Conservation (phyloP, 2,888 invertebrate genomes). For the Chymomyza caudatula region DNA sequence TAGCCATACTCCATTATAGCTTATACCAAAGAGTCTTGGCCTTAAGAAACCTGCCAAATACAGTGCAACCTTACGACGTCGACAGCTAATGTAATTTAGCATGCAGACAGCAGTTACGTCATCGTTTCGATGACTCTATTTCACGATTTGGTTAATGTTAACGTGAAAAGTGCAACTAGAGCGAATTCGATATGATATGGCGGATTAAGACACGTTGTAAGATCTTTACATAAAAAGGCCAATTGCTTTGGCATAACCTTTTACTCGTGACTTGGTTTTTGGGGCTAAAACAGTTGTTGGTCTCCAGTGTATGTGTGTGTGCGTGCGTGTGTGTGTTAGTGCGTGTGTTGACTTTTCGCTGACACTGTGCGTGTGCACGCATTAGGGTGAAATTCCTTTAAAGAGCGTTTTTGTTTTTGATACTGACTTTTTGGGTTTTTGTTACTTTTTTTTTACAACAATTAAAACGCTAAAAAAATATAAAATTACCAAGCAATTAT, state of each 20-base stretch:
- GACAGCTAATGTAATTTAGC: neutral
- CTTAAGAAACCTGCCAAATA: neutral
- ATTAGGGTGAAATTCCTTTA: constrained; percentile 27
- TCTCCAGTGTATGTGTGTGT: neutral
- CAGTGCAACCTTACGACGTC: neutral
- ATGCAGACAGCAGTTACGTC: neutral
- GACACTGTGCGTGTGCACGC: constrained; percentile 25
- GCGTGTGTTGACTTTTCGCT: constrained; percentile 19
- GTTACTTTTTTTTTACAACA: neutral
- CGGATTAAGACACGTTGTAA: neutral
- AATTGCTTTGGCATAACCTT: neutral
- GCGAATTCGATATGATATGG: neutral
- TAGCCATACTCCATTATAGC: too few relatives aligned
- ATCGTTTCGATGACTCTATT: neutral
- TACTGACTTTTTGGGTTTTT: neutral
- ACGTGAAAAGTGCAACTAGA: neutral
- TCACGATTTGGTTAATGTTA: neutral
- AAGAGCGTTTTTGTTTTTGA: constrained; percentile 1
- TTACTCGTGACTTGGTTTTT: neutral
- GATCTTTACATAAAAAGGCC: neutral
- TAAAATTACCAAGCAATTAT: constrained; percentile 23
- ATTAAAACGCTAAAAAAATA: neutral
- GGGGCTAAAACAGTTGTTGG: neutral
- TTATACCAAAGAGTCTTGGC: neutral
- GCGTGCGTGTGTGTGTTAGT: too few relatives aligned